A percentile compares a stretch with the other conserved stretches of the same genome.
Evolutionary conservation across 2,888 invertebrate genomes (phyloP).

Genomic region (Schizotus pectinicornis): DNA sequence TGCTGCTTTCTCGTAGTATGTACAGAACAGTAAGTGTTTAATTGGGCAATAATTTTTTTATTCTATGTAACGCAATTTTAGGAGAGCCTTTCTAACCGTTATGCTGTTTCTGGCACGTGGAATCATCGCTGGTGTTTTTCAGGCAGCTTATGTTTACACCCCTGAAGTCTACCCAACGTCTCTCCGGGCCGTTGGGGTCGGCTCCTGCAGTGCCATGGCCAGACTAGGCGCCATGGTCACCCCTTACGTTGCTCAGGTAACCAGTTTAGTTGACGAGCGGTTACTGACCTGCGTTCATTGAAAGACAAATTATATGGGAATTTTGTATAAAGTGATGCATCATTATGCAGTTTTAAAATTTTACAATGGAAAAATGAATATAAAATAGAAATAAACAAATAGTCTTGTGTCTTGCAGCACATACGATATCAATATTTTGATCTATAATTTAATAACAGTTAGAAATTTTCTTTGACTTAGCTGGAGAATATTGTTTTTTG

Average conservation of each 20-base stretch:
- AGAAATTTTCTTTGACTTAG: too few relatives aligned
- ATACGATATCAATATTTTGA: too few relatives aligned
- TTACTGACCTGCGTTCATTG: too few relatives aligned
- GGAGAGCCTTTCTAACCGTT: constrained; percentile 77
- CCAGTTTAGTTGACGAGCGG: background rate
- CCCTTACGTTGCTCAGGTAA: constrained; percentile 87
- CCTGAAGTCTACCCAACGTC: constrained; percentile 95
- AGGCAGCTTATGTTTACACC: constrained; percentile 95
- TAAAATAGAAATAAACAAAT: too few relatives aligned
- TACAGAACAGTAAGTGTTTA: constrained; percentile 67
- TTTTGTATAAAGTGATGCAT: too few relatives aligned
- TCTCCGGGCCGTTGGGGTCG: constrained; percentile 87
- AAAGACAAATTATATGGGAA: too few relatives aligned
- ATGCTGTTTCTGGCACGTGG: constrained; percentile 88
- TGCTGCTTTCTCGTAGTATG: constrained; percentile 77
- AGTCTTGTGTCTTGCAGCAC: too few relatives aligned
- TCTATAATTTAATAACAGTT: too few relatives aligned
- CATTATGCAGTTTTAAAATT: too few relatives aligned
- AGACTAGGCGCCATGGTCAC: constrained; percentile 92
- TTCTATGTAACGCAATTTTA: constrained; percentile 49
- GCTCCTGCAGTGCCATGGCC: constrained; percentile 89
- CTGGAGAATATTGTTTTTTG: too few relatives aligned
- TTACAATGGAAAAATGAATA: too few relatives aligned
- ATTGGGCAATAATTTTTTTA: constrained; percentile 6
- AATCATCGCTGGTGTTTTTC: constrained; percentile 92